Percentiles rank a stretch among this genome's conserved stretches.
Conservation (phyloP, 2,888 invertebrate species). For the Lepidocyrtoides sp. region DNA sequence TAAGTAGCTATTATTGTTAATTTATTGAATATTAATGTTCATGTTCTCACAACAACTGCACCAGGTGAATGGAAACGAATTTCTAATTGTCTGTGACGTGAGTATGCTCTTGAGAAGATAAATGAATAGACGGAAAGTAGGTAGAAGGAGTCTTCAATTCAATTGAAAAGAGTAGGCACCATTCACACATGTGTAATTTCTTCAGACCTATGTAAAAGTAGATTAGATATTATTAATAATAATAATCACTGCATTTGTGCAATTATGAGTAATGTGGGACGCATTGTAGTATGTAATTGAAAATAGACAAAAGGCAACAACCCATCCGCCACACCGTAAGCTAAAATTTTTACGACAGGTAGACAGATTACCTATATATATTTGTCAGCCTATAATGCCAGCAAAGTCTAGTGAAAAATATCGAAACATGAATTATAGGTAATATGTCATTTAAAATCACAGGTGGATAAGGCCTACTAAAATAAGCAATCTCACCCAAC, state of each 20-base stretch:
- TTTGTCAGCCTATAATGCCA: not conserved
- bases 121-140: not conserved
- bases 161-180: no score
- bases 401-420: not conserved
- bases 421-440: not conserved
- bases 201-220: not conserved
- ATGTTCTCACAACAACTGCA: not conserved
- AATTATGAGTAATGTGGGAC: slow-evolving; percentile 4
- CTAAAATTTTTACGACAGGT: not conserved
- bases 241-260: not conserved
- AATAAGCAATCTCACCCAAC: not conserved
- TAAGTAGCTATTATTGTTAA: no score
- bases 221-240: not conserved
- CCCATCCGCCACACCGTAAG: slow-evolving; percentile 5
- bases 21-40: no score
- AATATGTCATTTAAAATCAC: not conserved
- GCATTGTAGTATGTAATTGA: not conserved
- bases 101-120: not conserved
- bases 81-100: not conserved
- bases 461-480: not conserved
- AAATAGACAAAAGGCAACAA: slow-evolving; percentile 8
- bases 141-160: no score
- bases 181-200: not conserved
- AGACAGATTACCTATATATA: no score
- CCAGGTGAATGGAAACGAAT: not conserved